These are phyloP conservation scores for Gephyroberyx darwinii DNA, from an alignment of 2,797 vertebrate genomes.

Conservation along the genomic window DNA sequence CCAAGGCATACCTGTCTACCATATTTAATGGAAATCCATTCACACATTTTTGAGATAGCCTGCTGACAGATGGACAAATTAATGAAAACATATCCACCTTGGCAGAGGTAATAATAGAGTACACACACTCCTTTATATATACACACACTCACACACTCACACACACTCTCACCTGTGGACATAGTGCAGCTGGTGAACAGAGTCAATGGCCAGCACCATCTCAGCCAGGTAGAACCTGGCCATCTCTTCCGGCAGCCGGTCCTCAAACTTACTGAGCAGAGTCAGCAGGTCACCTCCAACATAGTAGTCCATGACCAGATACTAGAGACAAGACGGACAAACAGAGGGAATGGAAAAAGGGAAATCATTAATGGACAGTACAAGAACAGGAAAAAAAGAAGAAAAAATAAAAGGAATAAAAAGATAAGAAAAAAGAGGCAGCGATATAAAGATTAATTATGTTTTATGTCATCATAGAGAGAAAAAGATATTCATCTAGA, in stretches of 20 bases:
- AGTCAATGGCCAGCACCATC: slow-evolving; percentile 99
- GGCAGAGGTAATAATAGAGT: not conserved
- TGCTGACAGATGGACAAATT: too few relatives aligned
- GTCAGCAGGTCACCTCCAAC: slow-evolving; percentile 98
- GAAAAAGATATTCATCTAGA: too few relatives aligned
- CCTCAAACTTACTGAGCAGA: slow-evolving; percentile 98
- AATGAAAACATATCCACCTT: too few relatives aligned
- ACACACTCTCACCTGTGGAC: slow-evolving; percentile 89
- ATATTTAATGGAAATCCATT: too few relatives aligned
- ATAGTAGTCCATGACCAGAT: slow-evolving; percentile 99
- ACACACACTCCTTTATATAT: not conserved
- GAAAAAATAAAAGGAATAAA: not conserved
- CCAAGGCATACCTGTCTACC: too few relatives aligned
- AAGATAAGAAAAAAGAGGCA: not conserved
- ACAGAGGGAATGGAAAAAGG: not conserved
- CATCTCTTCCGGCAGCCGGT: slow-evolving; percentile 97
- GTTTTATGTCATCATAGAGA: too few relatives aligned
- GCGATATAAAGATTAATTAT: too few relatives aligned
- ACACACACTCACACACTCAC: not conserved
- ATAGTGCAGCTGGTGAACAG: slow-evolving; percentile 98
- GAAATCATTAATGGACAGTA: too few relatives aligned
- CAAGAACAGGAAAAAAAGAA: not conserved
- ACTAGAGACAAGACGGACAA: slow-evolving; percentile 76
- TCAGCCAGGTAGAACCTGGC: slow-evolving; percentile 98
- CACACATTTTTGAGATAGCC: too few relatives aligned